phyloP scores from a whole-genome alignment of 2,888 invertebrate genomes.

The Dicroscelio sp. region DNA sequence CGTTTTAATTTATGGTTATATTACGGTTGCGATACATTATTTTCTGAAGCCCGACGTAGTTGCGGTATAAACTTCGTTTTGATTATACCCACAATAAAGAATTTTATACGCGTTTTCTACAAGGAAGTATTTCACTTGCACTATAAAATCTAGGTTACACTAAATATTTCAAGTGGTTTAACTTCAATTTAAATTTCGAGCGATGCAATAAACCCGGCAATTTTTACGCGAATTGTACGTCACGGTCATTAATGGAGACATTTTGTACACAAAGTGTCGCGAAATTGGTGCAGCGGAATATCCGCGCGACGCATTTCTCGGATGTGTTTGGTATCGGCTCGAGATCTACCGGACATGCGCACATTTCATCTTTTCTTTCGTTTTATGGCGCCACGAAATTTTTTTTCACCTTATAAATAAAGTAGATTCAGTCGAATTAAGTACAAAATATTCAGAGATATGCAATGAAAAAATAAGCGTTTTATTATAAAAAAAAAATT shows the following conservation, averaged over 20 bases:
- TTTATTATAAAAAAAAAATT: too few species aligned
- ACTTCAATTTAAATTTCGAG: conserved; percentile 71
- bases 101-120: conserved; percentile 60
- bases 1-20: conserved; percentile 52
- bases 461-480: too few species aligned
- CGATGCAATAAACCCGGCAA: conserved; percentile 60
- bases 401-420: too few species aligned
- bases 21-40: conserved; percentile 27
- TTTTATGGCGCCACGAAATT: too few species aligned
- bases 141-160: conserved; percentile 76
- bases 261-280: conserved; percentile 67
- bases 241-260: conserved; percentile 71
- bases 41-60: conserved; percentile 22
- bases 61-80: conserved; percentile 50
- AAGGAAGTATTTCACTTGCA: conserved; percentile 66
- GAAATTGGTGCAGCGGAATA: conserved; percentile 60
- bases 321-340: conserved; percentile 58
- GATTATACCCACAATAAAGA: conserved; percentile 66
- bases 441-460: too few species aligned
- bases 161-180: conserved; percentile 65
- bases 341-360: conserved; percentile 54
- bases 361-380: too few species aligned
- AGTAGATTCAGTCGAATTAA: too few species aligned
- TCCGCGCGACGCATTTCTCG: conserved; percentile 60
- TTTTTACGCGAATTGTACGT: conserved; percentile 61